A percentile compares a stretch with the other conserved stretches of the same genome.
Conservation (phyloP, 1,140 invertebrate species). For the Laupala kohalensis region DNA sequence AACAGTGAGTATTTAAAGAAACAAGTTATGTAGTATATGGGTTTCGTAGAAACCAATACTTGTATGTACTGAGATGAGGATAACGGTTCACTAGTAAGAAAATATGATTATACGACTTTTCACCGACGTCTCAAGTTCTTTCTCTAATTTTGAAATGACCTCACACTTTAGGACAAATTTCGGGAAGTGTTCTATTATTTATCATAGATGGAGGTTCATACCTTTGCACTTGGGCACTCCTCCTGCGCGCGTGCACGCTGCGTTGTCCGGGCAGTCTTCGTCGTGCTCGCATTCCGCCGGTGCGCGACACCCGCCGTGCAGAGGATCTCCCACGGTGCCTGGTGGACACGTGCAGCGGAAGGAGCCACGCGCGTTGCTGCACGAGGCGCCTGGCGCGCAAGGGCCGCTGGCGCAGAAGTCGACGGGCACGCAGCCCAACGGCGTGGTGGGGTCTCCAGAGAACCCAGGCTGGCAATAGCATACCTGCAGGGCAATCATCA, state of each 20-base stretch:
- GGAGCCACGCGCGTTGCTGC: conserved; percentile 66
- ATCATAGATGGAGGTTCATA: conserved; percentile 21
- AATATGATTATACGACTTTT: too few relatives aligned
- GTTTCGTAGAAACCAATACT: too few relatives aligned
- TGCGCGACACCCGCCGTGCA: conserved; percentile 59
- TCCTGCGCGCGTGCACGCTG: conserved; percentile 53
- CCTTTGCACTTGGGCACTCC: conserved; percentile 59
- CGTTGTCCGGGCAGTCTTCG: conserved; percentile 61
- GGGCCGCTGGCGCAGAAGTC: conserved; percentile 66
- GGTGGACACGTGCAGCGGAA: conserved; percentile 66
- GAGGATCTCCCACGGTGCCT: conserved; percentile 69
- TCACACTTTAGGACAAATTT: too few relatives aligned
- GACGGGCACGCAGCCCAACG: conserved; percentile 52
- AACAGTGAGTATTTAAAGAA: too few relatives aligned
- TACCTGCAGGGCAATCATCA: too few relatives aligned
- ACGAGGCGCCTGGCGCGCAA: conserved; percentile 69
- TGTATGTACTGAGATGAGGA: too few relatives aligned
- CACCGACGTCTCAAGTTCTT: too few relatives aligned
- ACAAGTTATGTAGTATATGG: too few relatives aligned
- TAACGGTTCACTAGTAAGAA: too few relatives aligned
- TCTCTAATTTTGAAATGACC: too few relatives aligned
- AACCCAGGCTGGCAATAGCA: conserved; percentile 78
- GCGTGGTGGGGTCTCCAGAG: conserved; percentile 54
- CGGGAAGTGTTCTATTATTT: too few relatives aligned
- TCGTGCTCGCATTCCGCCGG: conserved; percentile 64